Percentiles rank a stretch among this genome's conserved stretches.
Evolutionary conservation across 1,140 invertebrate species (phyloP).

Genomic region (Drosophila athabasca): DNA sequence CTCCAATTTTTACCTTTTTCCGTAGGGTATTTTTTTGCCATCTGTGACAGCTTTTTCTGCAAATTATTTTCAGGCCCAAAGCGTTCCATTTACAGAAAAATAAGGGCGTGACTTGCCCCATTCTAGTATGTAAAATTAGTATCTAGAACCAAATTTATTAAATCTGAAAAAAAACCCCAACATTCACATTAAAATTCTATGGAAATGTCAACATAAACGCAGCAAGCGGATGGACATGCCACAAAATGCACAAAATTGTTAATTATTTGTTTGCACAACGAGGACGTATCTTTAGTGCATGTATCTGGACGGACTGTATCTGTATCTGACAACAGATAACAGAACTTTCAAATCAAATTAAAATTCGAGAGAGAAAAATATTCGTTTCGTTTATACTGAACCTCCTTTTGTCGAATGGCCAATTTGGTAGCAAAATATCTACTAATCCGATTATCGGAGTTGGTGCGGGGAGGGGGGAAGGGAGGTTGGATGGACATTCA

Average conservation of each 20-base stretch:
- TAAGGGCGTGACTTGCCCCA: no score
- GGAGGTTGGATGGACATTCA: no score
- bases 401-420: constrained; percentile 27
- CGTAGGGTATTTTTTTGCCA: no score
- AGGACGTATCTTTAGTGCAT: not conserved
- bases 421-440: constrained; percentile 35
- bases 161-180: constrained; percentile 16
- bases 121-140: no score
- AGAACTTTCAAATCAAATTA: constrained; percentile 24
- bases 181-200: constrained; percentile 38
- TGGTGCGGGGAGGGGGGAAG: no score
- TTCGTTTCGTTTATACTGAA: not conserved
- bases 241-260: constrained; percentile 33
- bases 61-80: no score
- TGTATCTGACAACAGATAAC: not conserved
- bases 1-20: no score
- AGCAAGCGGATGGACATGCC: constrained; percentile 15
- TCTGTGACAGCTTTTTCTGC: no score
- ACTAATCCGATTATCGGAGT: constrained; percentile 43
- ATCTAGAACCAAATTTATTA: constrained; percentile 10
- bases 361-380: not conserved
- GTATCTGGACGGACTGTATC: not conserved
- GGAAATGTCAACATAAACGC: constrained; percentile 29
- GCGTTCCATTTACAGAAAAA: no score
- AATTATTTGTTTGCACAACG: constrained; percentile 38